Base-by-base conservation (phyloP, 2,797 vertebrate genomes). In the Thaleichthys pacificus region DNA sequence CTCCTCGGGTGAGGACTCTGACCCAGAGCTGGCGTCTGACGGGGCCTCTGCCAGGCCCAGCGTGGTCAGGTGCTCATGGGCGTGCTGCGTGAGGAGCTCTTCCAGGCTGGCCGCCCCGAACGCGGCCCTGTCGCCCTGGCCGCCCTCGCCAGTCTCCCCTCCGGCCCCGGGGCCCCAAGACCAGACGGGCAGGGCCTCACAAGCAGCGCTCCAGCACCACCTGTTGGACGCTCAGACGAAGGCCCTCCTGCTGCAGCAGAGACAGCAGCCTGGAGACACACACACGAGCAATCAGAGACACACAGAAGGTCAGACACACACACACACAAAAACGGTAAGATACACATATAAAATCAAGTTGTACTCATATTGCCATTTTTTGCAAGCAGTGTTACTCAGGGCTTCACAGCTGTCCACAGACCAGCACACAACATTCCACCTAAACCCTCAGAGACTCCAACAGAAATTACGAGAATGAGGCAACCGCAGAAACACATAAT, bases 161-260 rank as follows among this genome's bases (percentile, higher is more conserved):
- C 65, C 71, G 0, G 66, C 54, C 0, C 19, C 61, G 1, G 89
- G 87, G 74, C 73, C 71, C n/a, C 84, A 81, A 21, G 75, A 77
- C 89, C 94, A 96, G 57, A 98, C 74, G 1, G 91, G 91, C 60
- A 99, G 89, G 61, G 88, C 76, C 66, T 97, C 95, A 77, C 97
- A 99, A 99, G 89, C 97, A 99, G 84, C 92, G 94, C 84, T 88
- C 92, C 64, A 97, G 84, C 19, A 98, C 95, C 74, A 99, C 94
- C 85, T 98, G 91, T 69, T 96, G 95, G 69, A 99, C 92, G 26
- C 93, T 97, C 70, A 99, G 85, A 14, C 76, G 88, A 74, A 99
- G 88, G 1, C 89, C 88, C 75, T 97, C 95, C 82, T 91, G 95
- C 86, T 93, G 89, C 82, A 99, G 88, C 73, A 98, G 82, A 30